These are phyloP conservation scores for Carterocephalus palaemon DNA, from an alignment of 2,888 invertebrate species.

Conservation along the genomic window DNA sequence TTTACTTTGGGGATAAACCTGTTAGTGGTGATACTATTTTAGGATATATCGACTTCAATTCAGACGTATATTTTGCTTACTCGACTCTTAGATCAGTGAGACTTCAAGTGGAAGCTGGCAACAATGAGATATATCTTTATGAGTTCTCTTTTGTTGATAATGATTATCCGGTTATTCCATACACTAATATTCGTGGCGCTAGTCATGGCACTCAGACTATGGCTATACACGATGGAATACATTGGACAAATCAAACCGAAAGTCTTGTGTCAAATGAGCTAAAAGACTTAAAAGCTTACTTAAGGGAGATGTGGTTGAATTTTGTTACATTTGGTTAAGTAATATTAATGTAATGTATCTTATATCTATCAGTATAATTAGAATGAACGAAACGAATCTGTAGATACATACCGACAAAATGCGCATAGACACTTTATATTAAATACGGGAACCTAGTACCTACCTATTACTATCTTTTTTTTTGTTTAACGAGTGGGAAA, in stretches of 20 bases:
- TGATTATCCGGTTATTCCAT: conserved; percentile 34
- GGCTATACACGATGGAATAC: conserved; percentile 30
- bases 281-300: conserved; percentile 33
- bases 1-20: too few species aligned
- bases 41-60: too few species aligned
- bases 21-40: too few species aligned
- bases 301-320: conserved; percentile 37
- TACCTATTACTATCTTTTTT: too few species aligned
- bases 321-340: conserved; percentile 45
- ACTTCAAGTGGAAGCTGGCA: conserved; percentile 35
- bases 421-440: conserved; percentile 38
- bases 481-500: too few species aligned
- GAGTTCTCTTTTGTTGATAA: conserved; percentile 45
- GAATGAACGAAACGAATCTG: conserved; percentile 47
- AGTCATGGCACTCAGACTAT: conserved; percentile 41
- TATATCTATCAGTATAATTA: conserved; percentile 41
- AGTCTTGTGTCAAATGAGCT: conserved; percentile 22
- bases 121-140: conserved; percentile 42
- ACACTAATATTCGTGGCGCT: conserved; percentile 41
- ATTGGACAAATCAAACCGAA: conserved; percentile 5
- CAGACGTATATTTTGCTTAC: too few species aligned
- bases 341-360: conserved; percentile 4
- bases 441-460: too few species aligned
- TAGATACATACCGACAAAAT: conserved; percentile 48
- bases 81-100: conserved; percentile 40